Percentiles rank a stretch among this genome's conserved stretches.
These are phyloP conservation scores for Temnopleurus reevesii DNA, from an alignment of 53 echinoderm and acorn worm species.

Conservation along the genomic window DNA sequence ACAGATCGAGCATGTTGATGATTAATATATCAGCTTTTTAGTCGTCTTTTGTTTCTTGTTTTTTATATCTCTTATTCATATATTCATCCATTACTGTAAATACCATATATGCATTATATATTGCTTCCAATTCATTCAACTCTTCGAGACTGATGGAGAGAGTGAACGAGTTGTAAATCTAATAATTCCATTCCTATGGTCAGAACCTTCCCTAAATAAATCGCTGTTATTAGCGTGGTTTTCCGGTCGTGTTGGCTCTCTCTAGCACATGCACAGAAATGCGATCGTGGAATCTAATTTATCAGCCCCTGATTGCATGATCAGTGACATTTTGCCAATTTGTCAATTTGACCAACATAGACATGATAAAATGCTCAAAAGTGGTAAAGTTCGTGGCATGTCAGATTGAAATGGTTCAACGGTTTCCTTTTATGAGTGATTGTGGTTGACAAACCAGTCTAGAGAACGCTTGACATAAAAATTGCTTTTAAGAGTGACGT, in stretches of 20 bases:
- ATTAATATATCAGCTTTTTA: too few species aligned
- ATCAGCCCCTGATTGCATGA: not conserved
- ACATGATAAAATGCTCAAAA: not conserved
- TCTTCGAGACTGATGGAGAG: too few species aligned
- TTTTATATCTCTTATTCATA: too few species aligned
- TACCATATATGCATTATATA: too few species aligned
- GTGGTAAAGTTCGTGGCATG: not conserved
- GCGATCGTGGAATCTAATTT: not conserved
- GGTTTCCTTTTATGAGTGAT: too few species aligned
- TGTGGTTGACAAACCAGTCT: too few species aligned
- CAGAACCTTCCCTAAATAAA: not conserved
- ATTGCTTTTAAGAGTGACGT: too few species aligned
- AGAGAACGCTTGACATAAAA: too few species aligned
- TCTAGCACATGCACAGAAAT: not conserved
- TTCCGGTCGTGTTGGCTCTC: conserved; percentile 9
- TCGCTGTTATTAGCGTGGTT: not conserved
- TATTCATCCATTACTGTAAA: too few species aligned
- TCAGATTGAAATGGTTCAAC: not conserved
- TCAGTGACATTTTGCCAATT: not conserved
- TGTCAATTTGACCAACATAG: not conserved
- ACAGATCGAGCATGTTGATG: too few species aligned
- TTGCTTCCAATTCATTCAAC: too few species aligned
- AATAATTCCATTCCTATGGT: not conserved
- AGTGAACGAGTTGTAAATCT: not conserved
- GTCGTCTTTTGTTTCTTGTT: too few species aligned